Percentiles rank a stretch among this genome's conserved stretches.
Conservation (phyloP, 2,888 invertebrate species). For the Aphodius granarius region DNA sequence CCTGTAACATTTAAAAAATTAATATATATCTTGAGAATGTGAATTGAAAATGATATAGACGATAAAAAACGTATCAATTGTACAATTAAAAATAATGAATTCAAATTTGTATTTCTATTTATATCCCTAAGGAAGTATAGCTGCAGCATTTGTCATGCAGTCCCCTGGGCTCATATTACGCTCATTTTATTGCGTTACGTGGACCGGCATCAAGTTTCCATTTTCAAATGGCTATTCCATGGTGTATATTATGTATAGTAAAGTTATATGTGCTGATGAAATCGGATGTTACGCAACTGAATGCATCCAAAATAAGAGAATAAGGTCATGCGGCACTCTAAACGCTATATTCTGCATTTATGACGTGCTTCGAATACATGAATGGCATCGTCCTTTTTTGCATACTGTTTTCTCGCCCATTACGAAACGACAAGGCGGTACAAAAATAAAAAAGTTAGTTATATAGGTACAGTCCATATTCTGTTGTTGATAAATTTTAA, state of each 20-base stretch:
- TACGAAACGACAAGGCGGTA: not conserved
- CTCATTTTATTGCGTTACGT: not conserved
- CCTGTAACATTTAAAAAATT: too few relatives aligned
- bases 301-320: constrained; percentile 2
- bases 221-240: not conserved
- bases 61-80: too few relatives aligned
- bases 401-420: not conserved
- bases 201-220: not conserved
- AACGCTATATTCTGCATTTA: not conserved
- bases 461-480: too few relatives aligned
- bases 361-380: not conserved
- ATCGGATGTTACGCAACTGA: constrained; percentile 6
- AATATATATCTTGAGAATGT: too few relatives aligned
- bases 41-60: too few relatives aligned
- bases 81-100: not conserved
- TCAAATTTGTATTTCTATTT: not conserved
- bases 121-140: not conserved
- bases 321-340: constrained; percentile 6
- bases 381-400: not conserved
- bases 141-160: not conserved
- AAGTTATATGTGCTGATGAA: not conserved
- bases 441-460: too few relatives aligned
- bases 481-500: too few relatives aligned
- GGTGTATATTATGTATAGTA: not conserved
- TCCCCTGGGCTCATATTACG: not conserved